Evolutionary conservation across 92 coral and sea anemone species (phyloP), one percentile per base, ranked within the genome.

Genomic region (Actinostola sp.): DNA sequence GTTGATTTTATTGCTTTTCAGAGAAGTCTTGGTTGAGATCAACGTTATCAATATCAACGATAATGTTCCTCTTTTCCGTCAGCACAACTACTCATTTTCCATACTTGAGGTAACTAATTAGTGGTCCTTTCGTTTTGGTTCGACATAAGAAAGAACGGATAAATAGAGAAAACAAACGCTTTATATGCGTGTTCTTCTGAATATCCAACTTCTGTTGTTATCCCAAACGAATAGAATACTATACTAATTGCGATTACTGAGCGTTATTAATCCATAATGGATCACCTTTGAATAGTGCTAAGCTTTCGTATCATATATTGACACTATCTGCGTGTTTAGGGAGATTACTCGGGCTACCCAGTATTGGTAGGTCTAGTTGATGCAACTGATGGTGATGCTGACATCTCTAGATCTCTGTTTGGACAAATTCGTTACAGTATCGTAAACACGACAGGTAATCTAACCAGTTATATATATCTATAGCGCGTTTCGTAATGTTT

Each of bases 341-440:
- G 93, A 5, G 84, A 85, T 39, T 93, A 87, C 45, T 61, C 66
- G 9, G 81, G 77, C 25, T 29, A 76, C 38, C 49, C 59, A 56
- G 75, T 84, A 26, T 21, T 58, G 24, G 76, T 91, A 43, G 98
- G 94, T 14, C 63, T 55, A 49, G 86, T 91, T 21, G 69, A 64
- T 52, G 98, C 98, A 1, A 72, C 76, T 35, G 98, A 93, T 70
- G 41, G 34, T 46, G 98, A 93, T 66, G 41, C 70, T n/a, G 94
- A 91, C 54, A 72, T 65, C 1, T 19, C 61, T 46, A 63, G 74
- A 32, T 84, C 86, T 8, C 87, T 69, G 20, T 87, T 78, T 76
- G 98, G 97, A 0, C 66, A 81, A 38, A 53, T 93, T 29, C 67
- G 67, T 8, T 93, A 93, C 84, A 83, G 79, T 52, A 86, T 93